Percentiles rank a stretch among this genome's conserved stretches.
phyloP scores from a whole-genome alignment of 2,113 vertebrate species.

The Campylomormyrus tamandua region DNA sequence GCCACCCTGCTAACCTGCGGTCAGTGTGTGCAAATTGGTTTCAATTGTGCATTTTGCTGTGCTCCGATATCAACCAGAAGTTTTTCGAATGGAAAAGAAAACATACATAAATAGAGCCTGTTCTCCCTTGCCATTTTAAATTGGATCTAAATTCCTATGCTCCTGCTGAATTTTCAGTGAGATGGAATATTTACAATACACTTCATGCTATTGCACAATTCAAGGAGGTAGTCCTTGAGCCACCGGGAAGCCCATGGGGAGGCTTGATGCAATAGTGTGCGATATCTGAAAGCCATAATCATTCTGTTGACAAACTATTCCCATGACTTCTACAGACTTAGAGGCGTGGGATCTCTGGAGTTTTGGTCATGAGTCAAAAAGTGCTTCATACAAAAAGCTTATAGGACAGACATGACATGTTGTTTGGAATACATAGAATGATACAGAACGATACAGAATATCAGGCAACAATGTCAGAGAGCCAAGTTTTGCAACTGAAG shows the following conservation, averaged over 20 bases:
- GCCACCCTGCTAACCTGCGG: background rate
- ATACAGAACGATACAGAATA: background rate
- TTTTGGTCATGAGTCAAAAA: slow-evolving; percentile 5
- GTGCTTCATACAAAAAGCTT: background rate
- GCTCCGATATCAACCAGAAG: background rate
- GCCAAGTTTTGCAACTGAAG: background rate
- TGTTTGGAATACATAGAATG: background rate
- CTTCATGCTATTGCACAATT: slow-evolving; percentile 9
- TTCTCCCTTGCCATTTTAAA: background rate
- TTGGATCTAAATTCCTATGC: background rate
- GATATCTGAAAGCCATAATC: background rate
- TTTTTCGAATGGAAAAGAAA: background rate
- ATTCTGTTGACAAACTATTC: background rate
- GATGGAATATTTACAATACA: slow-evolving; percentile 18
- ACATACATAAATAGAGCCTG: background rate
- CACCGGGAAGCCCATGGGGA: background rate
- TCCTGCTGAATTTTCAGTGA: background rate
- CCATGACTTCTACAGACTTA: background rate
- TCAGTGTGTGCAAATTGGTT: background rate
- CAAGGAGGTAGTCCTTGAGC: slow-evolving; percentile 17
- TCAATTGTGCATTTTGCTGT: background rate
- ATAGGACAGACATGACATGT: background rate
- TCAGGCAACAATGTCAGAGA: background rate
- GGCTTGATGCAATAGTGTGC: background rate
- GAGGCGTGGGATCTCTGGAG: background rate